Conservation (phyloP, 1,140 invertebrate species). For the Drosophila sproati region DNA sequence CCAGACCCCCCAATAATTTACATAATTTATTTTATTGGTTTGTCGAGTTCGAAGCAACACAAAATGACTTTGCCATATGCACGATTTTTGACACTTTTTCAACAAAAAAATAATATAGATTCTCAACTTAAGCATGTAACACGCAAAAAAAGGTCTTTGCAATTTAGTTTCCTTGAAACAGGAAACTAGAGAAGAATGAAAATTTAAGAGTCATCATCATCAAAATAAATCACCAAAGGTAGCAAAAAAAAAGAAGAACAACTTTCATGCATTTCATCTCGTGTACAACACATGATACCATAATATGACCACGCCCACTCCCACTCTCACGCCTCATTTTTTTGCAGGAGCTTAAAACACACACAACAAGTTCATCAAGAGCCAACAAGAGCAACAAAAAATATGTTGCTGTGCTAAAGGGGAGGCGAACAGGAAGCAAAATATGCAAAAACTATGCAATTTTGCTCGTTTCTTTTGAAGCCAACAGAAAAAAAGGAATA, state of each 20-base stretch:
- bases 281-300: slow-evolving; percentile 1
- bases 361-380: slow-evolving; percentile 52
- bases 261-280: neutral
- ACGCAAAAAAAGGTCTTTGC: too few species aligned
- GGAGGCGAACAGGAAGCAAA: slow-evolving; percentile 5
- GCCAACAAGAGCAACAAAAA: slow-evolving; percentile 12
- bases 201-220: slow-evolving; percentile 3
- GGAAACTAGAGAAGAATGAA: neutral
- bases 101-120: too few species aligned
- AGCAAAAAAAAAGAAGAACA: slow-evolving; percentile 12
- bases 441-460: slow-evolving; percentile 39
- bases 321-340: neutral
- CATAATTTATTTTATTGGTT: neutral
- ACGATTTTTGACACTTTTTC: too few species aligned
- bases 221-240: slow-evolving; percentile 15
- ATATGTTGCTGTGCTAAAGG: slow-evolving; percentile 16
- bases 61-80: too few species aligned
- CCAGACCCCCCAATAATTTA: neutral
- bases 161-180: neutral
- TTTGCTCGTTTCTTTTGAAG: slow-evolving; percentile 17
- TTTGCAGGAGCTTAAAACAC: slow-evolving; percentile 8
- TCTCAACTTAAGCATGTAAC: too few species aligned
- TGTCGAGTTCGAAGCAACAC: neutral
- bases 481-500: neutral
- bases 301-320: slow-evolving; percentile 6